Percentiles rank a stretch among this genome's conserved stretches.
Evolutionary conservation across 2,888 invertebrate species (phyloP).

Genomic region (Eutolmus rufibarbis): DNA sequence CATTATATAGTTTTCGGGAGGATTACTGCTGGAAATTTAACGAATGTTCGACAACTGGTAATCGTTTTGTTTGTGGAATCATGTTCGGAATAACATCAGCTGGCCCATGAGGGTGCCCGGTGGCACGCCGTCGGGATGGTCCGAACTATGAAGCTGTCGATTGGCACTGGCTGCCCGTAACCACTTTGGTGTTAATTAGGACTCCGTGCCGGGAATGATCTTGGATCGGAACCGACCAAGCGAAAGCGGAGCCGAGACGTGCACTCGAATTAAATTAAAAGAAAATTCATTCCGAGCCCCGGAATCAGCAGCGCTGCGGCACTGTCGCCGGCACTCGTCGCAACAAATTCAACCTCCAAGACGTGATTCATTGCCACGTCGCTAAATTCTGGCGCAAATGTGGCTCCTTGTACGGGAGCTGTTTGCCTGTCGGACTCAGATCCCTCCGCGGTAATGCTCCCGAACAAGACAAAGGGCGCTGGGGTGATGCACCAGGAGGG

Average conservation of each 20-base stretch:
- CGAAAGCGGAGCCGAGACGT: background rate
- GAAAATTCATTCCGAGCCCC: background rate
- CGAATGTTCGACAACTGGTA: conserved; percentile 41
- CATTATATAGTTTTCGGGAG: conserved; percentile 32
- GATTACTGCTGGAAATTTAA: conserved; percentile 31
- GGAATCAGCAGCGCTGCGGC: background rate
- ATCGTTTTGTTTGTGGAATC: conserved; percentile 33
- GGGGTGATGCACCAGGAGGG: background rate
- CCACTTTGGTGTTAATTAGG: background rate
- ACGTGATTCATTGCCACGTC: conserved; percentile 13
- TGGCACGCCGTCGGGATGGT: background rate
- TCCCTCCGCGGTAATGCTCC: background rate
- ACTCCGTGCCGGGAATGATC: background rate
- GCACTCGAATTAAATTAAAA: conserved; percentile 2
- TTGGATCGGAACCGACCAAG: background rate
- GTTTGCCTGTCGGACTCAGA: background rate
- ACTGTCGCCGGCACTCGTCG: background rate
- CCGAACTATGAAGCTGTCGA: background rate
- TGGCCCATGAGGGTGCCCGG: background rate
- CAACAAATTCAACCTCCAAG: background rate
- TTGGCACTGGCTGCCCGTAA: background rate
- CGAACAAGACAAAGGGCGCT: background rate
- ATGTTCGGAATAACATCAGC: conserved; percentile 7
- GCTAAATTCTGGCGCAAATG: conserved; percentile 11
- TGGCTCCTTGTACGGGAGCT: background rate